phyloP scores from a whole-genome alignment of 2,888 invertebrate species.

The Lagria hirta region DNA sequence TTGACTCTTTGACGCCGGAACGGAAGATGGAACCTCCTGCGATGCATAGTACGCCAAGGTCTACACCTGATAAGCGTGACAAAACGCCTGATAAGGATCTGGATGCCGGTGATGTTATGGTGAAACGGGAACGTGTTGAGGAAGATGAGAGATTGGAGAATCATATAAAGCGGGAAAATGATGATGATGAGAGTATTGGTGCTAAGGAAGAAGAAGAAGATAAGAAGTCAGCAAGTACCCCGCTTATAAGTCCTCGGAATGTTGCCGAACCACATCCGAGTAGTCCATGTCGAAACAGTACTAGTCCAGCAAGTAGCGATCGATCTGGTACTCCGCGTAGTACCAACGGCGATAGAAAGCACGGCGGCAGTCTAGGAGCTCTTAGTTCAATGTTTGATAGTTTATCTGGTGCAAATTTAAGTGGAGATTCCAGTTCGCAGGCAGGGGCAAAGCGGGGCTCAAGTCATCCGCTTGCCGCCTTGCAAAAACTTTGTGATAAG shows the following conservation, averaged over 20 bases:
- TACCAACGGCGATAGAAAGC: slow-evolving; percentile 61
- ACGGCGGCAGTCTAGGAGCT: slow-evolving; percentile 74
- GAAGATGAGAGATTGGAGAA: slow-evolving; percentile 52
- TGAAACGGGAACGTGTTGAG: slow-evolving; percentile 50
- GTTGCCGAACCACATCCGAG: slow-evolving; percentile 52
- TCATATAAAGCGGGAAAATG: slow-evolving; percentile 46
- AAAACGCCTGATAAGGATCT: slow-evolving; percentile 55
- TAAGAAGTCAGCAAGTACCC: slow-evolving; percentile 39
- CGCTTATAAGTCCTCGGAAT: slow-evolving; percentile 48
- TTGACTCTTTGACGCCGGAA: slow-evolving; percentile 81
- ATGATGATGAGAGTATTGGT: slow-evolving; percentile 53
- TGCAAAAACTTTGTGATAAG: slow-evolving; percentile 95
- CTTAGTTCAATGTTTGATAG: slow-evolving; percentile 90
- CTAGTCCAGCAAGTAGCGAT: slow-evolving; percentile 76
- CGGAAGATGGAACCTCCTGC: slow-evolving; percentile 68
- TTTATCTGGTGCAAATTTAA: slow-evolving; percentile 63
- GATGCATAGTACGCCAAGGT: slow-evolving; percentile 61
- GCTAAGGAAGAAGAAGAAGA: slow-evolving; percentile 48
- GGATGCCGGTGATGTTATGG: slow-evolving; percentile 48
- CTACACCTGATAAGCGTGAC: slow-evolving; percentile 66
- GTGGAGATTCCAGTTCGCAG: slow-evolving; percentile 46
- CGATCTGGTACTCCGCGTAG: slow-evolving; percentile 76
- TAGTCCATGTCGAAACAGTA: slow-evolving; percentile 65
- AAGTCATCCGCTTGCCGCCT: slow-evolving; percentile 89
- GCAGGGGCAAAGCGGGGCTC: slow-evolving; percentile 67